phyloP scores from a whole-genome alignment of 1,140 invertebrate species.

The Cydia splendana region DNA sequence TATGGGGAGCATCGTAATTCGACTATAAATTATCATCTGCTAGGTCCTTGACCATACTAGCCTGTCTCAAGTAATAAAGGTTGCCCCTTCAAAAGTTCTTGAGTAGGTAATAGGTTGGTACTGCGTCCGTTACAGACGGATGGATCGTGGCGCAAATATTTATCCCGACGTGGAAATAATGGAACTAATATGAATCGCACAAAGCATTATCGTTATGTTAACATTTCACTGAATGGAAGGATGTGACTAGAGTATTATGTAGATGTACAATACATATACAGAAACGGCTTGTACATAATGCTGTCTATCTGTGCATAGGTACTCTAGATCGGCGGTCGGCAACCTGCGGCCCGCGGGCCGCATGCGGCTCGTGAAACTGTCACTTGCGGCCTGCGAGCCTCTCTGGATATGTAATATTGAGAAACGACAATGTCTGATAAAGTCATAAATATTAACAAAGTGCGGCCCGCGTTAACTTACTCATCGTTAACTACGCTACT shows the following conservation, averaged over 20 bases:
- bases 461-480: too few species aligned
- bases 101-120: constrained; percentile 31
- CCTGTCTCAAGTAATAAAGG: constrained; percentile 27
- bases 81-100: constrained; percentile 30
- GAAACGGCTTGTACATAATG: background rate
- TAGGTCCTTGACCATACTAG: constrained; percentile 26
- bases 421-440: too few species aligned
- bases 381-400: too few species aligned
- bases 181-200: background rate
- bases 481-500: too few species aligned
- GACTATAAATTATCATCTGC: constrained; percentile 26
- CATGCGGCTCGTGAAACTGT: too few species aligned
- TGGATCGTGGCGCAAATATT: background rate
- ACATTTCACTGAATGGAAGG: background rate
- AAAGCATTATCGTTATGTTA: background rate
- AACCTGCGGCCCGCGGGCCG: too few species aligned
- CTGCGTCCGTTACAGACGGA: constrained; percentile 40
- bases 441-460: too few species aligned
- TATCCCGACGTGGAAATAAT: background rate
- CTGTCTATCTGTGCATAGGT: too few species aligned
- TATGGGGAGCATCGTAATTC: constrained; percentile 29
- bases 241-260: background rate
- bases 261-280: background rate
- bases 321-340: too few species aligned
- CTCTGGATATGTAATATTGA: too few species aligned